phyloP scores from a whole-genome alignment of 2,113 vertebrate genomes.

The Sebastes schlegelii region DNA sequence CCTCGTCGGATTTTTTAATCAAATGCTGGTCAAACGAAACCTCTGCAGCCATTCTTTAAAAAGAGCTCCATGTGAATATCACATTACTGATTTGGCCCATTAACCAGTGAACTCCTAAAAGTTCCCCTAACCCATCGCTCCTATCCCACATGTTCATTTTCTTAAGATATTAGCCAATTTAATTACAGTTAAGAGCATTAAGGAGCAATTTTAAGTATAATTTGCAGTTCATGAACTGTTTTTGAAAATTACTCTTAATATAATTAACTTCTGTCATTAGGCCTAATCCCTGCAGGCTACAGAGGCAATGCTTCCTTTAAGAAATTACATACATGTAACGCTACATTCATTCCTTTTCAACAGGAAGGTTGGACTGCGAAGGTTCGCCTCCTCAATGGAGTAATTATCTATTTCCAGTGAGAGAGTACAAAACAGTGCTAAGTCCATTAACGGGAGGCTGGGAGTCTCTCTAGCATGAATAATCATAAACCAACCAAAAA shows the following conservation, averaged over 20 bases:
- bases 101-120: slow-evolving; percentile 60
- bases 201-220: slow-evolving; percentile 88
- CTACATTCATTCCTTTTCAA: slow-evolving; percentile 69
- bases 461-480: slow-evolving; percentile 64
- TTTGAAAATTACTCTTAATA: slow-evolving; percentile 90
- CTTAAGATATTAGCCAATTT: slow-evolving; percentile 84
- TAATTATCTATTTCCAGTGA: slow-evolving; percentile 77
- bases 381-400: slow-evolving; percentile 69
- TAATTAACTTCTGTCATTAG: slow-evolving; percentile 90
- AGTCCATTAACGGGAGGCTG: slow-evolving; percentile 67
- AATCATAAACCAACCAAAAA: slow-evolving; percentile 63
- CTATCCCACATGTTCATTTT: slow-evolving; percentile 72
- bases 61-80: slow-evolving; percentile 11
- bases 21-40: background rate
- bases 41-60: background rate
- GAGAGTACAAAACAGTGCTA: slow-evolving; percentile 64
- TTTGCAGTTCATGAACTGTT: slow-evolving; percentile 90
- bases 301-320: slow-evolving; percentile 81
- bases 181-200: slow-evolving; percentile 88
- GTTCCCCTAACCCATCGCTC: slow-evolving; percentile 61
- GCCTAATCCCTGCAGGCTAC: slow-evolving; percentile 86
- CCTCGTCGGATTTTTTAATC: background rate
- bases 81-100: slow-evolving; percentile 49
- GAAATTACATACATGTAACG: slow-evolving; percentile 80
- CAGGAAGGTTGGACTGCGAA: slow-evolving; percentile 73